Evolutionary conservation across 1,140 invertebrate genomes (phyloP).

Genomic region (Brachystomella parvula): DNA sequence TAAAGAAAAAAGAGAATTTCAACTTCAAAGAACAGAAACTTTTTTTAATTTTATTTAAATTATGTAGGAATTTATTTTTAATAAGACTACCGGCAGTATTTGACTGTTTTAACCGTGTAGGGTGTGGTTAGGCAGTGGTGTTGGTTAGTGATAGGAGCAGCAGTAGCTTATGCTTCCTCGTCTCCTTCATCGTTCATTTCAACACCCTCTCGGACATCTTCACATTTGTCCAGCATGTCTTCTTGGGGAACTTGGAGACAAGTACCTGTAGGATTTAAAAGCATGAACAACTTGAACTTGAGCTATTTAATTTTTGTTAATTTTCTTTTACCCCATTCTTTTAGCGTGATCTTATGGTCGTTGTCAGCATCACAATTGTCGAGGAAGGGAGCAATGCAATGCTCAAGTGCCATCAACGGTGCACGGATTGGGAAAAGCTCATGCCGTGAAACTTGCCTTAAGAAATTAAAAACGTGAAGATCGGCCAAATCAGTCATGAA

Average conservation of each 20-base stretch:
- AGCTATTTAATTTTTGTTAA: neutral
- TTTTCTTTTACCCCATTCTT: conserved; percentile 75
- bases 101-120: too few relatives aligned
- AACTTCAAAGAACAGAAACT: too few relatives aligned
- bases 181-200: conserved; percentile 15
- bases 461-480: conserved; percentile 1
- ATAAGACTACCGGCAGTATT: too few relatives aligned
- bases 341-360: conserved; percentile 78
- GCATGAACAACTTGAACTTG: neutral
- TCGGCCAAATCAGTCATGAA: neutral
- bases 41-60: too few relatives aligned
- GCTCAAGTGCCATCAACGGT: conserved; percentile 82
- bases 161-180: conserved; percentile 21
- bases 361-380: conserved; percentile 76
- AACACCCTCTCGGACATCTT: conserved; percentile 44
- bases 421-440: conserved; percentile 90
- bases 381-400: conserved; percentile 91
- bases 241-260: conserved; percentile 76
- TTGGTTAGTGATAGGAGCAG: too few relatives aligned
- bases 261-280: neutral
- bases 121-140: too few relatives aligned
- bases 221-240: conserved; percentile 54
- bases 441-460: conserved; percentile 68
- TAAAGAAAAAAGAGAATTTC: too few relatives aligned
- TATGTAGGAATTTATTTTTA: too few relatives aligned